These are phyloP conservation scores for Botrylloides violaceus DNA, from an alignment of 23 tunicate species.

Conservation along the genomic window DNA sequence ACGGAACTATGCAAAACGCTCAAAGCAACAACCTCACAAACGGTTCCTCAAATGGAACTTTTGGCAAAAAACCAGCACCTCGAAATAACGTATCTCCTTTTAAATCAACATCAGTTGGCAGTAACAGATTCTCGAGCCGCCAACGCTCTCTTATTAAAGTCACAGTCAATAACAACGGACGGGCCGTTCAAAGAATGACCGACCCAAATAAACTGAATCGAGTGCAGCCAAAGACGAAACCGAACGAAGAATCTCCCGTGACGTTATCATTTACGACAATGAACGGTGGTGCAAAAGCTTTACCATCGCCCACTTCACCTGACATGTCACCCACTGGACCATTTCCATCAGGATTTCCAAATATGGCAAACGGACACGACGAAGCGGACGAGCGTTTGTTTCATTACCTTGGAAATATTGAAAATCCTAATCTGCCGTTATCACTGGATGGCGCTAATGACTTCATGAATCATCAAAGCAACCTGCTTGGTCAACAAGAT, in stretches of 20 bases:
- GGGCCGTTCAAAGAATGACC: not conserved
- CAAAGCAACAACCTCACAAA: not conserved
- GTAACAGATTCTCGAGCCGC: conserved; percentile 33
- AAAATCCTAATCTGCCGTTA: conserved; percentile 1
- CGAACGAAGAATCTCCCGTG: conserved; percentile 1
- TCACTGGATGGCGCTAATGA: not conserved
- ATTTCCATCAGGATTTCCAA: conserved; percentile 3
- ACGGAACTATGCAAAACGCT: not conserved
- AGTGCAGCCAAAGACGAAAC: not conserved
- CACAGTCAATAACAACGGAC: conserved; percentile 37
- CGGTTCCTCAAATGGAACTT: not conserved
- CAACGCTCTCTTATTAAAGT: conserved; percentile 52
- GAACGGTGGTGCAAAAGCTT: not conserved
- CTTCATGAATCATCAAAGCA: not conserved
- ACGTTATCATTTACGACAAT: conserved; percentile 19
- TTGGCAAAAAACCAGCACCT: not conserved
- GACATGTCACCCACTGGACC: not conserved
- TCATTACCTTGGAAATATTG: not conserved
- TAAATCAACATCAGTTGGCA: not conserved
- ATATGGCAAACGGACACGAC: not conserved
- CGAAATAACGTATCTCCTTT: conserved; percentile 1
- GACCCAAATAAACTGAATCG: not conserved
- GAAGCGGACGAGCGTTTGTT: conserved; percentile 7
- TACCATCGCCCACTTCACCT: not conserved
- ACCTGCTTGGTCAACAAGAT: not conserved